Evolutionary conservation across 1,140 invertebrate species (phyloP), one percentile per base, ranked within the genome.

Genomic region (Drosophila arawakana): DNA sequence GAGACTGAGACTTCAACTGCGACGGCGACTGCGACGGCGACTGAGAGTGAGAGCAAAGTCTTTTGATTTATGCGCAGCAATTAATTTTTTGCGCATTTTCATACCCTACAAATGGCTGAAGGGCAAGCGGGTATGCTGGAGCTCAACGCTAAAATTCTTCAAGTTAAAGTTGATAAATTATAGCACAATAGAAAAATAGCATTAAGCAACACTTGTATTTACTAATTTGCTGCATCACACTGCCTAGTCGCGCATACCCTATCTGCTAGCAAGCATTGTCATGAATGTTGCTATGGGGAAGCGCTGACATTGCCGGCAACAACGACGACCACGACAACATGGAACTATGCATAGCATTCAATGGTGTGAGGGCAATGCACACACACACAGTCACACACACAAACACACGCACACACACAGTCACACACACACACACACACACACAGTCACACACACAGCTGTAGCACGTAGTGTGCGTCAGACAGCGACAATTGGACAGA

Each of bases 41-140:
- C 52, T 37, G 71, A 75, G 61, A 69, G 68, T 69, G 80, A 66
- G 80, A 65, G 62, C 81, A 74, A 90, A 90, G 80, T 82, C 86
- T 90, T 90, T 90, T 90, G 86, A 90, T 90, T 90, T 90, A 90
- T 90, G 86, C 71, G 60, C 79, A 80, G 82, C 86, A 90, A 90
- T 90, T 90, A 90, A 90, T 90, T 90, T 89, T 90, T 90, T 90
- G 86, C 83, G 74, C 80, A 90, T 86, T 86, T 88, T 69, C 8
- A 41, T 74, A 60, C 66, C 58, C 58, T 68, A 30, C 41, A 21
- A 21, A 15, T 13, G 1, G 2, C 1, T 7, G 18, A 1, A 21
- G 18, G 0, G 10, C 0, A 3, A 37, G 21, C 7, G 44, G 72
- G 58, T 63, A 62, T n/a, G 41, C 13, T 11, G 11, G 11, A 43